phyloP scores from a whole-genome alignment of 2,888 invertebrate species.

The Muschampia staudingeri region DNA sequence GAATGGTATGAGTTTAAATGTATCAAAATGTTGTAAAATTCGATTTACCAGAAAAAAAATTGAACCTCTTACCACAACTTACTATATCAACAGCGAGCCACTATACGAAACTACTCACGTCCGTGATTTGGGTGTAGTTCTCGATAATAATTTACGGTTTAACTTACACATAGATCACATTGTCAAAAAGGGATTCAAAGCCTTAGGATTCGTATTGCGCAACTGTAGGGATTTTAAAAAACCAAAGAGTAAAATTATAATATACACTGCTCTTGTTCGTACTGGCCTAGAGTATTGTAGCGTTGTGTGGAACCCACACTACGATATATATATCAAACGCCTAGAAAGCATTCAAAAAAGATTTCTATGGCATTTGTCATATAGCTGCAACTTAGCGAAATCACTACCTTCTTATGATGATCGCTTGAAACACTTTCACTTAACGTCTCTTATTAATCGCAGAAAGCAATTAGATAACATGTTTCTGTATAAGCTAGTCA shows the following conservation, averaged over 20 bases:
- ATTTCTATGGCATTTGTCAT: neutral
- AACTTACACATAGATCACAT: neutral
- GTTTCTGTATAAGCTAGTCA: constrained; percentile 12
- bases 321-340: constrained; percentile 3
- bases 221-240: constrained; percentile 5
- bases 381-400: neutral
- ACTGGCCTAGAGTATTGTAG: too few relatives aligned
- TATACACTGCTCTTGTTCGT: too few relatives aligned
- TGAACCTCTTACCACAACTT: neutral
- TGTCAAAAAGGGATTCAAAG: neutral
- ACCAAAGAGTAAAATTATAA: neutral
- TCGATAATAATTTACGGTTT: neutral
- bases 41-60: neutral
- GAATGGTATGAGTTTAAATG: neutral
- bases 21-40: neutral
- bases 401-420: constrained; percentile 2
- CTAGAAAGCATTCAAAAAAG: neutral
- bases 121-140: neutral
- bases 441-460: neutral
- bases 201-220: neutral
- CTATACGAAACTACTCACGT: neutral
- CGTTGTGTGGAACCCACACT: neutral
- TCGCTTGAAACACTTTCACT: neutral
- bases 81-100: neutral
- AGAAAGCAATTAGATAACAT: neutral